These are phyloP conservation scores for Tetramorium alpestre DNA, from an alignment of 1,140 invertebrate genomes.

Conservation along the genomic window DNA sequence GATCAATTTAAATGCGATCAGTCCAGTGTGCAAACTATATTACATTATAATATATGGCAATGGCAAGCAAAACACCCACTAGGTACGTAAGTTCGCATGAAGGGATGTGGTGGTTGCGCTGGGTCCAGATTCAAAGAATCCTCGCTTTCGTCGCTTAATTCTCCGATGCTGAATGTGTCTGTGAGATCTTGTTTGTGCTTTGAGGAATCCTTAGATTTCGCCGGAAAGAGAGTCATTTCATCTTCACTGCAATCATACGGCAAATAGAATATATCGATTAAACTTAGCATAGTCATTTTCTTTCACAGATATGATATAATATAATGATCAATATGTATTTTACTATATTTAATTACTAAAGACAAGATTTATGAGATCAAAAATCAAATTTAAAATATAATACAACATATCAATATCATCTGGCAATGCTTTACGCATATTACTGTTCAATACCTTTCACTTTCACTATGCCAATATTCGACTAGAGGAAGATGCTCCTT, in stretches of 20 bases:
- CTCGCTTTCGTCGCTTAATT: constrained; percentile 88
- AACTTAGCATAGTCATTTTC: constrained; percentile 3
- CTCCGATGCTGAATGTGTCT: constrained; percentile 88
- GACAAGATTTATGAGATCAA: neutral
- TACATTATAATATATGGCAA: constrained; percentile 81
- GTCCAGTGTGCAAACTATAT: constrained; percentile 28
- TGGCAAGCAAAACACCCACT: constrained; percentile 81
- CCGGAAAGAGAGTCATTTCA: constrained; percentile 87
- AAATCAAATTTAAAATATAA: constrained; percentile 16
- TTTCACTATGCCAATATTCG: constrained; percentile 85
- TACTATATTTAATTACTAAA: neutral
- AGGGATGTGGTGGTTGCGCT: constrained; percentile 76
- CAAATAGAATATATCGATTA: neutral
- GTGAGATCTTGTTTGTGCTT: constrained; percentile 87
- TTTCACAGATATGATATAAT: neutral
- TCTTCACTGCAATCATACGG: constrained; percentile 84
- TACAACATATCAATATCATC: neutral
- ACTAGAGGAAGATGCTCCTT: constrained; percentile 88
- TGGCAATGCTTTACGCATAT: constrained; percentile 2
- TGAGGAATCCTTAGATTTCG: constrained; percentile 83
- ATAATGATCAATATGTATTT: neutral
- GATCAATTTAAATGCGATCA: constrained; percentile 46
- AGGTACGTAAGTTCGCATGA: constrained; percentile 80
- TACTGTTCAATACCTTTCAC: constrained; percentile 78
- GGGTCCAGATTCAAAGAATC: constrained; percentile 85